Evolutionary conservation across 2,888 invertebrate genomes (phyloP).

Genomic region (Pegoplata infirma): DNA sequence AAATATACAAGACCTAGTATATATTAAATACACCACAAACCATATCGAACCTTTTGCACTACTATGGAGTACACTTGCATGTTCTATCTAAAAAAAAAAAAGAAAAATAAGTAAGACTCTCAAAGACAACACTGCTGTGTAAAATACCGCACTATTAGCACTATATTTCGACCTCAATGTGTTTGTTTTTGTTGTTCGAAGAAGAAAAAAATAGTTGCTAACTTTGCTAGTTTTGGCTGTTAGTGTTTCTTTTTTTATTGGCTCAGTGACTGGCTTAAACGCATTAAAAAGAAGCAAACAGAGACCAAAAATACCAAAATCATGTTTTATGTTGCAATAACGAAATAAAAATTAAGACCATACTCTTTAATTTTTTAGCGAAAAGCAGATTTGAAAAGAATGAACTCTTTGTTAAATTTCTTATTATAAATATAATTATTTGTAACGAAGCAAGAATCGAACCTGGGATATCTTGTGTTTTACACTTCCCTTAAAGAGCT

Average conservation of each 20-base stretch:
- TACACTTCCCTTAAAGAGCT: too few relatives aligned
- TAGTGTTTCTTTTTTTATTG: too few relatives aligned
- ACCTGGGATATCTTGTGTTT: too few relatives aligned
- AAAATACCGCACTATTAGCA: neutral
- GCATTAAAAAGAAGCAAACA: conserved; percentile 12
- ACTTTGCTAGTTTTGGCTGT: neutral
- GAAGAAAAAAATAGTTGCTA: neutral
- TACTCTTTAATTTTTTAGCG: too few relatives aligned
- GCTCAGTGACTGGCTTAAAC: neutral
- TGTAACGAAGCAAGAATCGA: too few relatives aligned
- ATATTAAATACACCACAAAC: neutral
- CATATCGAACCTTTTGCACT: neutral
- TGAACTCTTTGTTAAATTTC: too few relatives aligned
- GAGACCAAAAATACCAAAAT: conserved; percentile 8
- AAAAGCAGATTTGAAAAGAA: neutral
- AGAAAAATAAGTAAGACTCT: too few relatives aligned
- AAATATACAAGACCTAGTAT: neutral
- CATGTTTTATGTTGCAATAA: conserved; percentile 38
- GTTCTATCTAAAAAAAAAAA: neutral
- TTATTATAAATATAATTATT: too few relatives aligned
- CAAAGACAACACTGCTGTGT: neutral
- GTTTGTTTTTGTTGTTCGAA: neutral
- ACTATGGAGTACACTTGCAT: too few relatives aligned
- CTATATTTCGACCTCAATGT: neutral
- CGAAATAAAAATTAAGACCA: conserved; percentile 26